Base-by-base conservation (phyloP, 2,888 invertebrate species). In the Dioctria linearis region DNA sequence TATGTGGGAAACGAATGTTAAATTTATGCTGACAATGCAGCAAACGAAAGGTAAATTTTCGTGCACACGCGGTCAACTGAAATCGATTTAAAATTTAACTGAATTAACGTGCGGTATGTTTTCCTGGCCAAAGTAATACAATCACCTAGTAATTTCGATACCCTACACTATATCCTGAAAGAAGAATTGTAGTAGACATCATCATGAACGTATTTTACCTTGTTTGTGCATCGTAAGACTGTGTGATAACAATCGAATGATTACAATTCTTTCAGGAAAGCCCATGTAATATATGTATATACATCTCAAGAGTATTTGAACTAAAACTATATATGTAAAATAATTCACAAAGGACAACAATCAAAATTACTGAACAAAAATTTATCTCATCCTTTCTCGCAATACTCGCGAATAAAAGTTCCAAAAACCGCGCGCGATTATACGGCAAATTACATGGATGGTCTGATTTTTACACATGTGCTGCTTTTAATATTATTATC, bases 291-390 rank as follows among this genome's bases (percentile, higher is more conserved):
- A 43, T 42, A 59, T 71, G 5, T 46, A 46, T 46, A 46, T 43
- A 39, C 57, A 25, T 25, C 25, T 25, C 25, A 25, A 25, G 25
- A 25, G 25, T 25, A 61, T 13, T 61, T 75, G n/a, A 42, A 59
- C 43, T 25, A 59, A 25, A 43, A 6, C 2, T 5, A 8, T 5
- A 8, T 46, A 61, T 59, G 43, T 75, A 75, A 25, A 75, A 75
- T 75, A 75, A 75, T 75, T 75, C 61, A 75, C 75, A 8, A 61
- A 25, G 25, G 25, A 25, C 43, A 51, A 75, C 59, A 75, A 75
- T 75, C 75, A 59, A 75, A n/a, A 75, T 75, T 75, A 75, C 46
- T 75, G 75, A 61, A 75, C 59, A 61, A 75, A 75, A 25, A 25
- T 25, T 75, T 75, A 75, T 75, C 25, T 25, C 59, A 59, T 59